Evolutionary conservation across 2,888 invertebrate species (phyloP), one percentile per base, ranked within the genome.

Genomic region (Diaphora mendica): DNA sequence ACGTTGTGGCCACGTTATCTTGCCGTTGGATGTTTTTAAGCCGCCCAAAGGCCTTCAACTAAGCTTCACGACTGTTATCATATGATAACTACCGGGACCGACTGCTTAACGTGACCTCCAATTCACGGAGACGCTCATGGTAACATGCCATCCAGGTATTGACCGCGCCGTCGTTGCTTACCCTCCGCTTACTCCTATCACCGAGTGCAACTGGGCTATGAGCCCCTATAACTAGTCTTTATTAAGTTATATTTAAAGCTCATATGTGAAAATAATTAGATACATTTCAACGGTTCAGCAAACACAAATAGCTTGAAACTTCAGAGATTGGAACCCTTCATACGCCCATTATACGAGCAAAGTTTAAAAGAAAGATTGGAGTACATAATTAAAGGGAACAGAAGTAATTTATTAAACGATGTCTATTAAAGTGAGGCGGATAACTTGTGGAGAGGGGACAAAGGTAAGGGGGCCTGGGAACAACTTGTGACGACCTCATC

Each of bases 311-410:
- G 72, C 65, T 77, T 65, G 26, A 68, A 80, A 77, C 70, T 82
- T 79, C 71, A 55, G 44, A 71, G 75, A 67, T 62, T 35, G 66
- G 66, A 76, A 70, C 65, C 77, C 80, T 77, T 80, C 59, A 85
- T 79, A 80, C 81, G 75, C 83, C 73, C 65, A 79, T 77, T 79
- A 83, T 85, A 81, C 83, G 78, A 78, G 77, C 62, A 7, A 81
- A 83, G 76, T 83, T 83, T 85, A 77, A 80, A 85, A 82, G 86
- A 87, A 89, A 89, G 89, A 89, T 90, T 86, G 86, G 88, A 89
- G 87, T 88, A 86, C 87, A 90, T 89, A 91, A 91, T 92, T 92
- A 92, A 91, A 90, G 88, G 82, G 88, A 91, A 88, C 87, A 88
- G 83, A 82, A 85, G 89, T 86, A 87, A 91, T 92, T 92, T 90